phyloP scores from a whole-genome alignment of 2,113 vertebrate genomes.

The Vireo altiloquus region DNA sequence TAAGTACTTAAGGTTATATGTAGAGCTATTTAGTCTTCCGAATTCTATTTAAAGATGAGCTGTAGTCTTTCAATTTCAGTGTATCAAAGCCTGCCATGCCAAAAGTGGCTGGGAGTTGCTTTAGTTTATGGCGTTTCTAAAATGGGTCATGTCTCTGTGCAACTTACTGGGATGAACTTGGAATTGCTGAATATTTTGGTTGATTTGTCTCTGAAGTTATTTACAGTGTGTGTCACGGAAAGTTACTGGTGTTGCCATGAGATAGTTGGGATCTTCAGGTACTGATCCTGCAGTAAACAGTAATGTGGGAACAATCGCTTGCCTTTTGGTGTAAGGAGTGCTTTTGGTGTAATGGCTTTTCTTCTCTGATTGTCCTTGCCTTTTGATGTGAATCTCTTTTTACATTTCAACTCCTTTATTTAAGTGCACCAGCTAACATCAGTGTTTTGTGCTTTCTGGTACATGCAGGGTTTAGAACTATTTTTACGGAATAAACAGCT shows the following conservation, averaged over 20 bases:
- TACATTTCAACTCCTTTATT: background rate
- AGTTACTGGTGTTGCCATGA: background rate
- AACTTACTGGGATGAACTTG: background rate
- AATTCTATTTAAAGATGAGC: background rate
- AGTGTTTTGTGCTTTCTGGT: background rate
- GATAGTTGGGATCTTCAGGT: background rate
- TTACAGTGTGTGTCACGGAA: background rate
- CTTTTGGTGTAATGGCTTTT: background rate
- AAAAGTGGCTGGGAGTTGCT: background rate
- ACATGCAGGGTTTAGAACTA: background rate
- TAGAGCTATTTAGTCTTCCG: background rate
- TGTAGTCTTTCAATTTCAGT: background rate
- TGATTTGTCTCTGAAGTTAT: background rate
- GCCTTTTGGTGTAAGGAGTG: background rate
- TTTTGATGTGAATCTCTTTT: background rate
- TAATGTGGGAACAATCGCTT: rapidly evolving
- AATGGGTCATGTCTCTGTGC: background rate
- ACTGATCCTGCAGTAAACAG: background rate
- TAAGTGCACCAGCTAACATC: background rate
- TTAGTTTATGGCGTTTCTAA: background rate
- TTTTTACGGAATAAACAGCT: background rate
- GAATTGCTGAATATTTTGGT: background rate
- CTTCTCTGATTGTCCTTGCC: background rate
- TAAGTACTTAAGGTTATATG: background rate
- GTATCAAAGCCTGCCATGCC: background rate